A percentile compares a stretch with the other conserved stretches of the same genome.
These are phyloP conservation scores for Iselma pallidipennis DNA, from an alignment of 2,888 invertebrate species.

Conservation along the genomic window DNA sequence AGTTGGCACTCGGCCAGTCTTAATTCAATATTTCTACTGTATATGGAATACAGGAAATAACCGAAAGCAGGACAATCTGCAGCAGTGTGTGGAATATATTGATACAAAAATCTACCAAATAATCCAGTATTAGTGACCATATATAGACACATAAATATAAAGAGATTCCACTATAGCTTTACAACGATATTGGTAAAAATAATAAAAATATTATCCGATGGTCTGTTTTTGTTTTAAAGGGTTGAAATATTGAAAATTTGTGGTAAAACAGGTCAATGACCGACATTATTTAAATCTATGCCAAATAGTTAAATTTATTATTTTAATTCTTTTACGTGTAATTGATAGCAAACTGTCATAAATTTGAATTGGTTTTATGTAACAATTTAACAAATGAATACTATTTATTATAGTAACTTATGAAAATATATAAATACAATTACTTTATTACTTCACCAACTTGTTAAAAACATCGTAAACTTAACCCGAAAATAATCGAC, in stretches of 20 bases:
- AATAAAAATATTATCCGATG: not conserved
- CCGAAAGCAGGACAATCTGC: conserved; percentile 20
- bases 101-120: not conserved
- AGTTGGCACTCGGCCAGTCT: conserved; percentile 18
- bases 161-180: not conserved
- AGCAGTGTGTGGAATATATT: conserved; percentile 9
- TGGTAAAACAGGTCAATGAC: not conserved
- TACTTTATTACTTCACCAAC: not conserved
- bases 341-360: not conserved
- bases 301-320: not conserved
- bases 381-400: not conserved
- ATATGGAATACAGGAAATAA: not conserved
- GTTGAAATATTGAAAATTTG: not conserved
- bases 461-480: too few species aligned
- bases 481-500: too few species aligned
- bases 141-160: too few species aligned
- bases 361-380: not conserved
- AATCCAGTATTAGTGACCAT: not conserved
- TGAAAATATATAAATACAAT: not conserved
- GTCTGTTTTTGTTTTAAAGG: not conserved
- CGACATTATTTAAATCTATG: not conserved
- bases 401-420: not conserved
- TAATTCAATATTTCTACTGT: conserved; percentile 14
- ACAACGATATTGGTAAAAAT: not conserved
- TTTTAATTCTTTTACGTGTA: not conserved